Evolutionary conservation across 1,140 invertebrate species (phyloP), one percentile per base, ranked within the genome.

Genomic region (Drosophila chauvacae): DNA sequence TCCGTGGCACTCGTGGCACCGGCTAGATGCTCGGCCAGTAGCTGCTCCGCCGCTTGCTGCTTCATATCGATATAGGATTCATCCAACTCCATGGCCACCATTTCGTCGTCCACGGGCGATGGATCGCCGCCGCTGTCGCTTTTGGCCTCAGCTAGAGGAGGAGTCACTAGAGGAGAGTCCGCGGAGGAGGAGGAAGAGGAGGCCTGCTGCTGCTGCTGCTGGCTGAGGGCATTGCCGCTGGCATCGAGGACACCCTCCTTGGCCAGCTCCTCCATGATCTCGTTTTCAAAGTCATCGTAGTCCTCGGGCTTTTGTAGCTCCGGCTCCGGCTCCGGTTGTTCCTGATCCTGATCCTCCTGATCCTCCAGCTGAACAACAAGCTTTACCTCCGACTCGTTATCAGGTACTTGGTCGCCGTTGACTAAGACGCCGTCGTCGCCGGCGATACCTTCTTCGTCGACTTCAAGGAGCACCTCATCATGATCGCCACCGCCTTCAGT

Each of bases 181-280:
- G 23, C 71, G 4, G 33, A 2, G 42, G 42, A 18, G 42, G 42
- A 11, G 20, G 20, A n/a, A n/a, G n/a, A 20, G 20, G 20, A 0
- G 10, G 10, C 7, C 9, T 30, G 11, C 39, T 65, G 65, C 65
- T 90, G 61, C 7, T 30, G 11, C 39, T 65, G 65, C 65, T 90
- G 61, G 59, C 77, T 90, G 2, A 90, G 18, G 14, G 85, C 77
- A 74, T 90, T 90, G 10, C 85, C 85, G 11, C 75, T 77, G 33
- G 85, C 78, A 33, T 90, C 85, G 7, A 90, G 57, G 0, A 90
- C 82, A 23, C 78, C 86, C 51, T 86, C 82, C 47, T 80, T 86
- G 55, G 76, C 72, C 59, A 90, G 55, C 58, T 90, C 62, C 35
- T 74, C 63, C 62, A 90, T 78, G 37, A 90, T 90, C 42, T 90